These are phyloP conservation scores for Carduelis carduelis DNA, from an alignment of 2,797 vertebrate species.

Conservation along the genomic window DNA sequence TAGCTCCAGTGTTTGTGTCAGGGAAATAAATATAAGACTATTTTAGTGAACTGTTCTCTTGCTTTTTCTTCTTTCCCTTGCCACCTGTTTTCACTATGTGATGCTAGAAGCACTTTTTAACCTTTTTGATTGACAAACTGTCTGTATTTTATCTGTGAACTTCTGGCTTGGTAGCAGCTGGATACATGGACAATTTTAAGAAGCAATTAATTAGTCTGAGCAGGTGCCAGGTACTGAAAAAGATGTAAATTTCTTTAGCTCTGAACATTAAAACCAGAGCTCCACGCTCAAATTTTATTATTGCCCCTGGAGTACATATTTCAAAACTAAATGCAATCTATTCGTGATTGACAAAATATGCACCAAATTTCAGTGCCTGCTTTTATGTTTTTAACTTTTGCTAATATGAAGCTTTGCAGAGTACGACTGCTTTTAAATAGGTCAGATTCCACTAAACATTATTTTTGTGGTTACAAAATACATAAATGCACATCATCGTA, in stretches of 20 bases:
- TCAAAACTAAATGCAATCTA: neutral
- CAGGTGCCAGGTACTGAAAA: neutral
- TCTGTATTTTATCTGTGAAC: neutral
- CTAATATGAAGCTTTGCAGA: neutral
- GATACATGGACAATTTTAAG: neutral
- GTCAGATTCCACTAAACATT: neutral
- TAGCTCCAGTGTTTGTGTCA: neutral
- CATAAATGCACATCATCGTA: neutral
- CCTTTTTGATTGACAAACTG: neutral
- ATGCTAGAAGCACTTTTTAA: neutral
- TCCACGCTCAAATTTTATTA: neutral
- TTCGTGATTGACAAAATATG: fast-evolving
- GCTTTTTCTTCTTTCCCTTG: neutral
- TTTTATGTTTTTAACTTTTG: neutral
- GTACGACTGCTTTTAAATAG: neutral
- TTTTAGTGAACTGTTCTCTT: neutral
- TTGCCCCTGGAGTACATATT: neutral
- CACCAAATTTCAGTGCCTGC: neutral
- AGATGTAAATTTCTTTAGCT: neutral
- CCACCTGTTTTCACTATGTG: neutral
- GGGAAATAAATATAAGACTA: neutral
- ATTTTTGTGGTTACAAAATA: neutral
- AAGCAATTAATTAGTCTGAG: neutral
- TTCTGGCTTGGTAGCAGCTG: neutral
- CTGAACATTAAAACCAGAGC: neutral